phyloP scores from a whole-genome alignment of 2,797 vertebrate species.

The Centroberyx gerrardi region DNA sequence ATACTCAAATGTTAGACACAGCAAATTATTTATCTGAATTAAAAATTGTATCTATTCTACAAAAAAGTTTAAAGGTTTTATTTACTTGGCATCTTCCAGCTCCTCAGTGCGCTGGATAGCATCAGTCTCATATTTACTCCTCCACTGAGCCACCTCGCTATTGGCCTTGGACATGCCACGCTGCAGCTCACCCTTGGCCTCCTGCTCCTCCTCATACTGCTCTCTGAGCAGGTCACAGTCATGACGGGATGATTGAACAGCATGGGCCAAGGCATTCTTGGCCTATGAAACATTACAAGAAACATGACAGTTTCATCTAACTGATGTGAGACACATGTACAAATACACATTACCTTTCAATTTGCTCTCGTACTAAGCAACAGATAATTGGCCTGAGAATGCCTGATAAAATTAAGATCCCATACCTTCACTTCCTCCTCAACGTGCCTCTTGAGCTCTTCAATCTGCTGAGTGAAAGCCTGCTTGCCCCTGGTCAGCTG shows the following conservation, averaged over 20 bases:
- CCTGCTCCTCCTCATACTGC: constrained; percentile 90
- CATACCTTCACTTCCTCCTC: constrained; percentile 85
- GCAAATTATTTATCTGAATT: no score
- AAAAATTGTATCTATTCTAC: no score
- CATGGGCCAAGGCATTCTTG: constrained; percentile 90
- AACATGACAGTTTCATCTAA: no score
- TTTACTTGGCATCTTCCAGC: constrained; percentile 90
- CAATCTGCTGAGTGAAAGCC: constrained; percentile 91
- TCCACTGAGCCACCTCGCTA: constrained; percentile 91
- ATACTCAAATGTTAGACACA: neutral
- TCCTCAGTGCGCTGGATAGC: constrained; percentile 91
- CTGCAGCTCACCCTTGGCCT: constrained; percentile 91
- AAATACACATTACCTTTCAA: no score
- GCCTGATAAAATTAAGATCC: neutral
- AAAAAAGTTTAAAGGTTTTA: neutral
- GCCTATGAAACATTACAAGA: constrained; percentile 72
- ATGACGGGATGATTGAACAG: constrained; percentile 87
- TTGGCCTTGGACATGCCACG: constrained; percentile 91
- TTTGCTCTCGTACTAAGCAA: no score
- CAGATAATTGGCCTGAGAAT: no score
- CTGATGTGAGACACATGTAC: no score
- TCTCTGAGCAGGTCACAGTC: constrained; percentile 91
- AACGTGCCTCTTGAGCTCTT: constrained; percentile 91
- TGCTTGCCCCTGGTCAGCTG: constrained; percentile 91
- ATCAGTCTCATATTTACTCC: constrained; percentile 90